These are phyloP conservation scores for Sarcophaga carnaria DNA, from an alignment of 2,888 invertebrate genomes.

Conservation along the genomic window DNA sequence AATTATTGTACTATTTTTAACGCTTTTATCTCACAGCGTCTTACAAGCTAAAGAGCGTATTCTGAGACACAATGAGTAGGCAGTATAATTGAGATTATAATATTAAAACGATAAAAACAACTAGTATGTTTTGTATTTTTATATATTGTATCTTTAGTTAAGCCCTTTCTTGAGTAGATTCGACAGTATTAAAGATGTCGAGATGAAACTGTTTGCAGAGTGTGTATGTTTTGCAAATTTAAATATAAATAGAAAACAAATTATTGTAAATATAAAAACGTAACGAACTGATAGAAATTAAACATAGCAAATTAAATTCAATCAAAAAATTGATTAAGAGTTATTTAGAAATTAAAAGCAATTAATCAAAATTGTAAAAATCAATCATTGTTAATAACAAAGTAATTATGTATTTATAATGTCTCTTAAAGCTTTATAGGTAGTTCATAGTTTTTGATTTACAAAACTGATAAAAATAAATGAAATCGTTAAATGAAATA, in stretches of 20 bases:
- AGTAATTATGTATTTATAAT: too few relatives aligned
- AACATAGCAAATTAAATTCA: neutral
- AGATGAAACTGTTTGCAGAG: slow-evolving; percentile 12
- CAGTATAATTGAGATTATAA: slow-evolving; percentile 29
- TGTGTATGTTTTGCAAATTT: neutral
- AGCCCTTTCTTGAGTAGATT: slow-evolving; percentile 9
- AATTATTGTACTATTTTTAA: slow-evolving; percentile 1
- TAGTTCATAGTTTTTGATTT: too few relatives aligned
- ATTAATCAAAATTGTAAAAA: too few relatives aligned
- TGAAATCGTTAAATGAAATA: too few relatives aligned
- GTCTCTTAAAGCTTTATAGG: too few relatives aligned
- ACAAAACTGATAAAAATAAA: too few relatives aligned
- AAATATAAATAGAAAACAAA: neutral
- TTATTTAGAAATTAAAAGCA: too few relatives aligned
- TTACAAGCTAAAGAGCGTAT: neutral
- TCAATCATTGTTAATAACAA: too few relatives aligned
- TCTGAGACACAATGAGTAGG: slow-evolving; percentile 14
- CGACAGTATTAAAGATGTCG: neutral
- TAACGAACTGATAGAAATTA: neutral
- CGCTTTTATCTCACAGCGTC: neutral
- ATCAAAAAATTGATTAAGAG: too few relatives aligned
- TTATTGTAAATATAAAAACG: neutral
- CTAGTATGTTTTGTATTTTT: neutral
- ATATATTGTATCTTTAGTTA: slow-evolving; percentile 5
- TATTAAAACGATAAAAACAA: slow-evolving; percentile 21